Evolutionary conservation across 2,888 invertebrate species (phyloP), one percentile per base, ranked within the genome.

Genomic region (Proisotoma minuta): DNA sequence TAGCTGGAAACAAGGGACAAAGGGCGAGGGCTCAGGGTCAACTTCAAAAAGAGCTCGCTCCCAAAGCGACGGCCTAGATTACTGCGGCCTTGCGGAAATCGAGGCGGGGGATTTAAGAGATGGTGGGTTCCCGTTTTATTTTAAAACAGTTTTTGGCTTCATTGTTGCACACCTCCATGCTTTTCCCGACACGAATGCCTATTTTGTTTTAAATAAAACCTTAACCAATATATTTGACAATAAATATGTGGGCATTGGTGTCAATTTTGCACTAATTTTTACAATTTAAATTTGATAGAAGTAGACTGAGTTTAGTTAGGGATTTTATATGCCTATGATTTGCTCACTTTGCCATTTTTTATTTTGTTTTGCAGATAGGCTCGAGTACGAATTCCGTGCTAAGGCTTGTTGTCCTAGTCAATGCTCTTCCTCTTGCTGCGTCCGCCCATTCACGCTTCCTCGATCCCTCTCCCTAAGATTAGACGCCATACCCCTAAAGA

Each of bases 71-170:
- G 92, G 92, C 1, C 84, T 95, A 51, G 94, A 95, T 80, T 85
- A 85, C 28, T 84, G 91, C 77, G 92, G 90, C 48, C 83, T 90
- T 57, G 89, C 87, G 43, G 95, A 95, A 81, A 93, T 96, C 70
- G 93, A 95, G 81, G 95, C 94, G 28, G 92, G 92, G 8, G 93
- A 94, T 79, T 83, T 95, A 69, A 83, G 91, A 78, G 92, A 93
- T 79, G 93, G 92, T 93, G 82, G 81, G 81, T 78, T 56, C 40
- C 26, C 8, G n/a, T n/a, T n/a, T n/a, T n/a, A n/a, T n/a, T n/a
- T n/a, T n/a, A n/a, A n/a, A n/a, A n/a, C 49, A 49, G 15, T 20
- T 15, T 52, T 15, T 22, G n/a, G 27, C 20, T 28, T 22, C 10
- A 29, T 52, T 23, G n/a, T 20, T 52, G 5, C 12, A 3, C 51